Conservation (phyloP, 2,888 invertebrate genomes). For the Drosophila meridionalis region DNA sequence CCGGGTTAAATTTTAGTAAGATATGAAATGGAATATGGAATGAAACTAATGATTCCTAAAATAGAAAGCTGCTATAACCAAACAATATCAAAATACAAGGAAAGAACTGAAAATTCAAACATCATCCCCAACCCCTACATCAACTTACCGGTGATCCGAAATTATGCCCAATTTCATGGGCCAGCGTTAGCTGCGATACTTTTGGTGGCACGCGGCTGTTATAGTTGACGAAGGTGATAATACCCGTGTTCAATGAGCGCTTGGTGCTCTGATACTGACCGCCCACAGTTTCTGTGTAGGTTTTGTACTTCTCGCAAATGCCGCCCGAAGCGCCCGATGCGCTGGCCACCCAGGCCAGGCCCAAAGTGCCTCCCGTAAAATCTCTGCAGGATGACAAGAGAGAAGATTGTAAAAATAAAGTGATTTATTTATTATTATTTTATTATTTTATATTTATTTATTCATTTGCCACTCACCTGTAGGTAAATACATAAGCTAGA, state of each 20-base stretch:
- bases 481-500: constrained; percentile 99
- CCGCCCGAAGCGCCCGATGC: constrained; percentile 99
- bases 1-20: background rate
- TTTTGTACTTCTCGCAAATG: constrained; percentile 98
- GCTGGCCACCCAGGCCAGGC: constrained; percentile 99
- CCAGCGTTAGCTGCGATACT: constrained; percentile 98
- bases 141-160: constrained; percentile 97
- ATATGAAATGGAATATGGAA: background rate
- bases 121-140: background rate
- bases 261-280: constrained; percentile 97
- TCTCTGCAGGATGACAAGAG: constrained; percentile 87
- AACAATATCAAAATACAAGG: background rate
- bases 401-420: background rate
- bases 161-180: constrained; percentile 99
- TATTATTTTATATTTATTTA: too few relatives aligned
- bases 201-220: constrained; percentile 98
- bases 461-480: constrained; percentile 84
- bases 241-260: constrained; percentile 98
- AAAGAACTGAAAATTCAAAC: too few relatives aligned
- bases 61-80: background rate
- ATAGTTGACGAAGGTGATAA: constrained; percentile 99
- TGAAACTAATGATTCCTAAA: background rate
- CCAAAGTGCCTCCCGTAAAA: constrained; percentile 98
- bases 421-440: too few relatives aligned
- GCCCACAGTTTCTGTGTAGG: constrained; percentile 97